phyloP scores from a whole-genome alignment of 2,797 vertebrate genomes.

The Craterocephalus amniculus region DNA sequence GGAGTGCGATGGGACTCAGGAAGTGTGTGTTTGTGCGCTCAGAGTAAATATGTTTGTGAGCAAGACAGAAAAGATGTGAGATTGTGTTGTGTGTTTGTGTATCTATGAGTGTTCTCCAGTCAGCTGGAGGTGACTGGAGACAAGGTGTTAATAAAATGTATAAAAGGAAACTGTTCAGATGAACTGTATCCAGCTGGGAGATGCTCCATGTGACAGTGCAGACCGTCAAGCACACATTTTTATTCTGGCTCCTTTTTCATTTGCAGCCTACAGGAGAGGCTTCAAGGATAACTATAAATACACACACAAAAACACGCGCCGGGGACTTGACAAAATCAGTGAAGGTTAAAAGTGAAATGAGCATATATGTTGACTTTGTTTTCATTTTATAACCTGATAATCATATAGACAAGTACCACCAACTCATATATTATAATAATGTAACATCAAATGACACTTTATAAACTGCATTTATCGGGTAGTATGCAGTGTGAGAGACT shows the following conservation, averaged over 20 bases:
- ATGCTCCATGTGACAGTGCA: constrained; percentile 25
- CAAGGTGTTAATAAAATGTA: constrained; percentile 61
- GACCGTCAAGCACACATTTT: constrained; percentile 28
- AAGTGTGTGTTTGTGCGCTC: constrained; percentile 19
- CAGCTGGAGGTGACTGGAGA: constrained; percentile 61
- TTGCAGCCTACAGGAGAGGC: constrained; percentile 26
- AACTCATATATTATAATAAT: neutral
- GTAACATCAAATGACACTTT: neutral
- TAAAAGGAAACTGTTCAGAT: constrained; percentile 42
- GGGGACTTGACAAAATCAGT: constrained; percentile 1
- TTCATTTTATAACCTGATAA: too few relatives aligned
- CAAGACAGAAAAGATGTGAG: neutral
- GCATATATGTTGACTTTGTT: too few relatives aligned
- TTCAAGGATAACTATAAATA: neutral
- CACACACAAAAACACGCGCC: constrained; percentile 4
- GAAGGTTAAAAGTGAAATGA: neutral
- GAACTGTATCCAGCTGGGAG: constrained; percentile 54
- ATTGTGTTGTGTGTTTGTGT: constrained; percentile 8
- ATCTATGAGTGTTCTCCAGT: constrained; percentile 19
- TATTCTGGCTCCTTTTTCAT: constrained; percentile 22
- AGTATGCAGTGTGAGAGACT: neutral
- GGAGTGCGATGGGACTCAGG: constrained; percentile 46
- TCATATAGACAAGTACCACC: too few relatives aligned
- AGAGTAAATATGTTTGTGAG: constrained; percentile 15
- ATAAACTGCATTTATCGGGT: neutral